Conservation (phyloP, 2,113 vertebrate species). For the Leuciscus idus region DNA sequence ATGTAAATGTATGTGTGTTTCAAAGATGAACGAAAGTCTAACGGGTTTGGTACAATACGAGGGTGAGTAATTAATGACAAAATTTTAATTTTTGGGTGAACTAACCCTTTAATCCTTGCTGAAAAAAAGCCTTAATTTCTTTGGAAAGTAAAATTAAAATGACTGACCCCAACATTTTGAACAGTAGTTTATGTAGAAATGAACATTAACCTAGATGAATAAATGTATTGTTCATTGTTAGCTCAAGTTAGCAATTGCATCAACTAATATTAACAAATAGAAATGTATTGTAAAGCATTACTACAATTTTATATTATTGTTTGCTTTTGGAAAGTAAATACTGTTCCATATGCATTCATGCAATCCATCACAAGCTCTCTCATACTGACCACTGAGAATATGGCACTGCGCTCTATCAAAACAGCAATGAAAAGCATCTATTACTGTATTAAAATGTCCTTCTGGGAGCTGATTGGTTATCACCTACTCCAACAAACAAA, state of each 20-base stretch:
- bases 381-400: not conserved
- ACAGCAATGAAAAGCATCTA: not conserved
- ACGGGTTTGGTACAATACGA: no score
- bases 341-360: not conserved
- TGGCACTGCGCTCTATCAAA: not conserved
- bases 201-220: not conserved
- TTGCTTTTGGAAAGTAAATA: not conserved
- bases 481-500: conserved; percentile 12
- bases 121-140: no score
- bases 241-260: not conserved
- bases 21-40: no score
- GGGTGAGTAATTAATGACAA: no score
- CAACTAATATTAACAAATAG: not conserved
- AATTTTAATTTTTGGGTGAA: no score
- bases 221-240: not conserved
- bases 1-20: no score
- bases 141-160: not conserved
- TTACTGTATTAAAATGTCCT: not conserved
- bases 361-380: conserved; percentile 23
- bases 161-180: not conserved
- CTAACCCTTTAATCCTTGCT: no score
- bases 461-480: conserved; percentile 1
- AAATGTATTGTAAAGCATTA: not conserved
- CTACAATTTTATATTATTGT: not conserved
- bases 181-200: not conserved